These are phyloP conservation scores for Butorides virescens DNA, from an alignment of 2,113 vertebrate species.

Conservation along the genomic window DNA sequence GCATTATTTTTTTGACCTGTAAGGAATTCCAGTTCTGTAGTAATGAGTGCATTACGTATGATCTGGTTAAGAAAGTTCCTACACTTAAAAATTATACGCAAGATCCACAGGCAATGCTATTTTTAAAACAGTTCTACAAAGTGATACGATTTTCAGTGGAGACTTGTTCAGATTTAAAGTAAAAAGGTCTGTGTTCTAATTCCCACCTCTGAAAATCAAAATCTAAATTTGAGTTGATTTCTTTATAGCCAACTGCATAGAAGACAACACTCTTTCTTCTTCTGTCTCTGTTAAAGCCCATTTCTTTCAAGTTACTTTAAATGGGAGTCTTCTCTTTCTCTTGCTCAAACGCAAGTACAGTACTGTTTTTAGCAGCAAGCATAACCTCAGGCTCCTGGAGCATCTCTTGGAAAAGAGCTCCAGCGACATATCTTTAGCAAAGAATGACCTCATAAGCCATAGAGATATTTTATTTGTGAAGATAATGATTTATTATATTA, in stretches of 20 bases:
- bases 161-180: not conserved
- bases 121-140: not conserved
- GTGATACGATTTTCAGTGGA: not conserved
- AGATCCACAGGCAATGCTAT: not conserved
- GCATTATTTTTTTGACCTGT: not conserved
- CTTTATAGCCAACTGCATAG: not conserved
- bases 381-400: not conserved
- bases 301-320: not conserved
- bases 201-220: not conserved
- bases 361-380: not conserved
- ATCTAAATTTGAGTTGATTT: not conserved
- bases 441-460: not conserved
- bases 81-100: not conserved
- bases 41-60: not conserved
- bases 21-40: not conserved
- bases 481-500: not conserved
- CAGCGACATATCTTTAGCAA: not conserved
- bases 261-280: not conserved
- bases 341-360: not conserved
- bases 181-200: not conserved
- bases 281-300: not conserved
- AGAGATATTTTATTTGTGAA: not conserved
- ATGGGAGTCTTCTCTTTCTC: not conserved
- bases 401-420: not conserved
- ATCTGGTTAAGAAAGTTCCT: not conserved